Percentiles rank a stretch among this genome's conserved stretches.
Conservation (phyloP, 2,888 invertebrate species). For the Epistrophella euchroma region DNA sequence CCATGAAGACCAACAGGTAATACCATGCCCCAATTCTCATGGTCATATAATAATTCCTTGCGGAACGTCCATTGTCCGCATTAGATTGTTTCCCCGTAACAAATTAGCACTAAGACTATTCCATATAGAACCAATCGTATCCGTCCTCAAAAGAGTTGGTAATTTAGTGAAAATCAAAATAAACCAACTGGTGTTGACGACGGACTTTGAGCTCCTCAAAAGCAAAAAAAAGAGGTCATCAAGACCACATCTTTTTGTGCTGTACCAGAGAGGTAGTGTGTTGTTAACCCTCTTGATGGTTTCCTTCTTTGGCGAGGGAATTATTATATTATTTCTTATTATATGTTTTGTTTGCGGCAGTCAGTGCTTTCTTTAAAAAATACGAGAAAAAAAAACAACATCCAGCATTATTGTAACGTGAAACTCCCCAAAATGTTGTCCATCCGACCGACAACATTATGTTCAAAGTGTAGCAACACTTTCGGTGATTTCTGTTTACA, state of each 20-base stretch:
- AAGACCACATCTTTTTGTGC: conserved; percentile 45
- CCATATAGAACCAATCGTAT: conserved; percentile 22
- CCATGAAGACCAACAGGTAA: conserved; percentile 52
- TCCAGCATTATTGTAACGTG: conserved; percentile 50
- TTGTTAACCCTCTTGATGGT: conserved; percentile 19
- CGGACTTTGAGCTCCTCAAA: conserved; percentile 31
- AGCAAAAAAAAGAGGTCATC: conserved; percentile 57
- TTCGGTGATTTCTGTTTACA: conserved; percentile 75
- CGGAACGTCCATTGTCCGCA: conserved; percentile 53
- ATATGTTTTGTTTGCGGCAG: conserved; percentile 14
- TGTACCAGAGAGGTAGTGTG: conserved; percentile 1
- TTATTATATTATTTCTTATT: conserved; percentile 42
- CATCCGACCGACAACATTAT: conserved; percentile 66
- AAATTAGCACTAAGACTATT: conserved; percentile 68
- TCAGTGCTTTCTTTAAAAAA: conserved; percentile 20
- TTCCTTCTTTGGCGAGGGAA: conserved; percentile 18
- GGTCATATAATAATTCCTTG: conserved; percentile 51
- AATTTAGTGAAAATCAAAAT: conserved; percentile 72
- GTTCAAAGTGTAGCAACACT: conserved; percentile 75
- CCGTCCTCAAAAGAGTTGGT: conserved; percentile 41
- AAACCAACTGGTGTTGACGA: conserved; percentile 6
- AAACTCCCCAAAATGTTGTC: conserved; percentile 51
- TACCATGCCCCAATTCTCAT: conserved; percentile 69
- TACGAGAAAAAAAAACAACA: neutral
- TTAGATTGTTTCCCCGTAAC: conserved; percentile 63